Conservation (phyloP, 2,888 invertebrate species). For the Epinotia brunnichana region DNA sequence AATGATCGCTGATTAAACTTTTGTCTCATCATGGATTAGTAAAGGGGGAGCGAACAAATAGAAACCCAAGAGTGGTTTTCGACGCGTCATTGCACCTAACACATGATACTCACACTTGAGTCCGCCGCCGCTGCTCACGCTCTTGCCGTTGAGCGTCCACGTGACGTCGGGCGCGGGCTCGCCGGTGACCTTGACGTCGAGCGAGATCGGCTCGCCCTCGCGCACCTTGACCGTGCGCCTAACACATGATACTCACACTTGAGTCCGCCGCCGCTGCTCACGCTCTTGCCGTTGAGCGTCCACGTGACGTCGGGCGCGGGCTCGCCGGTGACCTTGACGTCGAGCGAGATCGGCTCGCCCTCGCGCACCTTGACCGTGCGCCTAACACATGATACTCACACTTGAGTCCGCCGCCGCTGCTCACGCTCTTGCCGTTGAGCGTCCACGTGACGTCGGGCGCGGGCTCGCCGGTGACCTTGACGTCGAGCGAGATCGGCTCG, state of each 20-base stretch:
- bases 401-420: conserved; percentile 81
- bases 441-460: conserved; percentile 95
- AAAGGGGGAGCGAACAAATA: not conserved
- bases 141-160: conserved; percentile 93
- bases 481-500: conserved; percentile 94
- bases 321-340: conserved; percentile 95
- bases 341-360: conserved; percentile 94
- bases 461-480: conserved; percentile 95
- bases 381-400: conserved; percentile 59
- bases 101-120: conserved; percentile 68
- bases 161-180: conserved; percentile 95
- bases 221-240: conserved; percentile 92
- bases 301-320: conserved; percentile 95
- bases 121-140: conserved; percentile 85
- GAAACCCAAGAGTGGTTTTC: not conserved
- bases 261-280: conserved; percentile 84
- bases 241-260: conserved; percentile 64
- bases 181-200: conserved; percentile 95
- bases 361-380: conserved; percentile 94
- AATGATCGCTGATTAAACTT: too few relatives aligned
- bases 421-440: conserved; percentile 90
- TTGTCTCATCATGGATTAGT: conserved; percentile 65
- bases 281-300: conserved; percentile 91
- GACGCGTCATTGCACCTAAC: not conserved
- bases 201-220: conserved; percentile 94